These are phyloP conservation scores for Rutilus rutilus DNA, from an alignment of 2,113 vertebrate genomes.

Conservation along the genomic window DNA sequence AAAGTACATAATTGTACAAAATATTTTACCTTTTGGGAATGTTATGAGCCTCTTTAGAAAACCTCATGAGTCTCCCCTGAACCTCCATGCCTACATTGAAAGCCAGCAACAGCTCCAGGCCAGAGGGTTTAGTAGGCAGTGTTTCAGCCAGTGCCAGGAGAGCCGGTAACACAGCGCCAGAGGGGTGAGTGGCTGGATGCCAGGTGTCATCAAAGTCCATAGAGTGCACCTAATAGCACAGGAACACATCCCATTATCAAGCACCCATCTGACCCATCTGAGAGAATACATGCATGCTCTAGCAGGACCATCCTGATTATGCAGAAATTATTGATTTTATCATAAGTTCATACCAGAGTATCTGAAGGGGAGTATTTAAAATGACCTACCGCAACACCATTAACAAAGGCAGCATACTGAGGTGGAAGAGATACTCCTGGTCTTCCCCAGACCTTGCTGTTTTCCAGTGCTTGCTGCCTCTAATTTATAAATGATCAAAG, in stretches of 20 bases:
- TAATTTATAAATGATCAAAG: constrained; percentile 53
- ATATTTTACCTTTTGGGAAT: constrained; percentile 87
- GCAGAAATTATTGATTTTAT: background rate
- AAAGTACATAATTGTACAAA: background rate
- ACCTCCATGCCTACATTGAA: constrained; percentile 93
- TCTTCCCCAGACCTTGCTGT: constrained; percentile 86
- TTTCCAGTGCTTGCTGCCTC: constrained; percentile 77
- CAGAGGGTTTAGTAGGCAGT: constrained; percentile 77
- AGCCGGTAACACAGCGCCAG: constrained; percentile 84
- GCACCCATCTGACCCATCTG: background rate
- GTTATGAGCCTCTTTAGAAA: constrained; percentile 88
- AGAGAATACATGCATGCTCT: background rate
- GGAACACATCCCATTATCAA: background rate
- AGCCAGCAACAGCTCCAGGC: constrained; percentile 88
- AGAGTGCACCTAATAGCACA: constrained; percentile 84
- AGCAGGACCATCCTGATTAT: too few relatives aligned
- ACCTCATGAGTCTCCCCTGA: constrained; percentile 87
- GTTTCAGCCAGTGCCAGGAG: constrained; percentile 84
- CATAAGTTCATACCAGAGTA: background rate
- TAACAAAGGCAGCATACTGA: constrained; percentile 87
- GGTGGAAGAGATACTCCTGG: constrained; percentile 78
- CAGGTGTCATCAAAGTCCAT: constrained; percentile 98
- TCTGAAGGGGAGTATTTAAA: background rate
- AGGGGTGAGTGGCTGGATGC: constrained; percentile 97
- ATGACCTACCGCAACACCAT: constrained; percentile 88